Conservation (phyloP, 2,113 vertebrate species). For the Mormyrus lacerda region DNA sequence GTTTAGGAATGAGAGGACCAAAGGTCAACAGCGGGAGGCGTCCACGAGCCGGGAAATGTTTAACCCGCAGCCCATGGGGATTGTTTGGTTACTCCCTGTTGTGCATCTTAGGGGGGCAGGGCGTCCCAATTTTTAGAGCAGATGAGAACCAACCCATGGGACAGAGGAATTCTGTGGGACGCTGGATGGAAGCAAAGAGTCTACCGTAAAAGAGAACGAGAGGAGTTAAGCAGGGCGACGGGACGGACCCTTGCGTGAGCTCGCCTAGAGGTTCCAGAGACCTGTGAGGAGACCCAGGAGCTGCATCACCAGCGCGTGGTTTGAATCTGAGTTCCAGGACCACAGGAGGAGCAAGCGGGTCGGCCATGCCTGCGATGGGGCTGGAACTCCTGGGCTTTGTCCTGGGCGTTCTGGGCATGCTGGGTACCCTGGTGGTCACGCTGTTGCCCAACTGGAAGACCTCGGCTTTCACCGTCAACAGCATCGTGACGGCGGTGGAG, state of each 20-base stretch:
- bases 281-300: background rate
- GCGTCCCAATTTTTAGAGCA: conserved; percentile 29
- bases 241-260: background rate
- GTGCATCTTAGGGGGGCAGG: conserved; percentile 16
- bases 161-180: background rate
- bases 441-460: conserved; percentile 83
- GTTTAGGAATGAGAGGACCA: conserved; percentile 24
- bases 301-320: background rate
- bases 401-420: conserved; percentile 74
- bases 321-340: background rate
- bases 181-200: background rate
- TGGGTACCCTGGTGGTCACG: conserved; percentile 75
- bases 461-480: conserved; percentile 82
- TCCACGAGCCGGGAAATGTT: conserved; percentile 50
- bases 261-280: background rate
- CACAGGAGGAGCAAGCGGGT: background rate
- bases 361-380: conserved; percentile 72
- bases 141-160: background rate
- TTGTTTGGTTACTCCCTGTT: conserved; percentile 26
- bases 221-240: background rate
- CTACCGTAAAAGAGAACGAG: background rate
- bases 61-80: conserved; percentile 40
- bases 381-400: conserved; percentile 84
- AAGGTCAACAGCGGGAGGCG: conserved; percentile 38
- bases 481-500: conserved; percentile 81